Evolutionary conservation across 2,113 vertebrate species (phyloP).

Genomic region (Ammodytes dubius): DNA sequence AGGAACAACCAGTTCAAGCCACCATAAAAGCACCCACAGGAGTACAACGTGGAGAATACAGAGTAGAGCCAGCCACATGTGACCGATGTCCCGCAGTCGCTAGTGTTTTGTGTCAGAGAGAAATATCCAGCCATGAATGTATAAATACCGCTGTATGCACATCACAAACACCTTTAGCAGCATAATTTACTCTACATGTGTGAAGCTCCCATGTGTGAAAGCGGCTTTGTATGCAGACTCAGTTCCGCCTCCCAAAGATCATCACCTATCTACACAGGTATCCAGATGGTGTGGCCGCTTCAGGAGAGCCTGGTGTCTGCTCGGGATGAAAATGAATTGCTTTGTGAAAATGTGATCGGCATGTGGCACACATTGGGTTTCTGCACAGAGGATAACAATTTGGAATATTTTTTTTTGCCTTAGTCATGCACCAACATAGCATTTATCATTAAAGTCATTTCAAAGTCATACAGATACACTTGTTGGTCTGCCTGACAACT

Average conservation of each 20-base stretch:
- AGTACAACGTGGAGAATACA: background rate
- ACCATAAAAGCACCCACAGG: background rate
- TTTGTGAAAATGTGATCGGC: constrained; percentile 22
- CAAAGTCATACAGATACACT: too few species aligned
- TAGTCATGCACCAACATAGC: background rate
- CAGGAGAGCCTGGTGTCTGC: constrained; percentile 2
- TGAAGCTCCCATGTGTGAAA: background rate
- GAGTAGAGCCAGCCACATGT: too few species aligned
- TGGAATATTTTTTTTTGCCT: constrained; percentile 4
- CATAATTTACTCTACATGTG: too few species aligned
- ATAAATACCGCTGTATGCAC: too few species aligned
- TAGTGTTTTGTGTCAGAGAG: background rate
- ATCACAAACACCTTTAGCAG: background rate
- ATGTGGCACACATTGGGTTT: background rate
- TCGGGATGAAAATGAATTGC: constrained; percentile 27
- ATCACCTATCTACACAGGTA: constrained; percentile 30
- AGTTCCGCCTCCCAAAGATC: constrained; percentile 27
- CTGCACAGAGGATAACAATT: background rate
- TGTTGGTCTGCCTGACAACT: too few species aligned
- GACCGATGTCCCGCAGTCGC: background rate
- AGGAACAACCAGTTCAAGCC: background rate
- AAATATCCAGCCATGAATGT: background rate
- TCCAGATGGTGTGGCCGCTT: constrained; percentile 56
- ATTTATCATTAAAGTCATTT: too few species aligned
- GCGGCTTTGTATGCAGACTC: constrained; percentile 48